These are phyloP conservation scores for Papilio elwesi DNA, from an alignment of 2,888 invertebrate genomes.

Conservation along the genomic window DNA sequence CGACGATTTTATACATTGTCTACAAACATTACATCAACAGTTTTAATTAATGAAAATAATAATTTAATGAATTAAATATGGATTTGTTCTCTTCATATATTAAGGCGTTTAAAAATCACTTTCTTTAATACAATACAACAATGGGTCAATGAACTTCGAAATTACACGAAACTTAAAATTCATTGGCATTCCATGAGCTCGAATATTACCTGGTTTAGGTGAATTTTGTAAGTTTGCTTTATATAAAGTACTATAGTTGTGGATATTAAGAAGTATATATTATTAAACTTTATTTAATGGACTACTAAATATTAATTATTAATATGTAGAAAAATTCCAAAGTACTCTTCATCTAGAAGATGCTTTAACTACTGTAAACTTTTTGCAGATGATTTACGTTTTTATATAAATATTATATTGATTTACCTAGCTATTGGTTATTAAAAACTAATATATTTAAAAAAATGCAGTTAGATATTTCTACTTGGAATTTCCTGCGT, in stretches of 20 bases:
- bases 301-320: too few relatives aligned
- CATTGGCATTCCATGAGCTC: constrained; percentile 45
- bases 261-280: too few relatives aligned
- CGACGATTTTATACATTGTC: not conserved
- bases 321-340: too few relatives aligned
- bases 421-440: not conserved
- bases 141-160: constrained; percentile 54
- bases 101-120: not conserved
- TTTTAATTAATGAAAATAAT: not conserved
- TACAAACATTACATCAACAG: not conserved
- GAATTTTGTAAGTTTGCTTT: too few relatives aligned
- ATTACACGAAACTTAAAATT: constrained; percentile 50
- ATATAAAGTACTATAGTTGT: too few relatives aligned
- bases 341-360: too few relatives aligned
- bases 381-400: too few relatives aligned
- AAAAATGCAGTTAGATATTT: constrained; percentile 36
- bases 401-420: not conserved
- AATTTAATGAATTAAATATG: not conserved
- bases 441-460: not conserved
- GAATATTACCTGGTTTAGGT: constrained; percentile 14
- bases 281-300: too few relatives aligned
- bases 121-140: constrained; percentile 15
- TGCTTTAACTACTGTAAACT: too few relatives aligned
- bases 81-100: not conserved
- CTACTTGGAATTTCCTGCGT: constrained; percentile 43